Conservation (phyloP, 2,888 invertebrate genomes). For the Acholoe squamosa region DNA sequence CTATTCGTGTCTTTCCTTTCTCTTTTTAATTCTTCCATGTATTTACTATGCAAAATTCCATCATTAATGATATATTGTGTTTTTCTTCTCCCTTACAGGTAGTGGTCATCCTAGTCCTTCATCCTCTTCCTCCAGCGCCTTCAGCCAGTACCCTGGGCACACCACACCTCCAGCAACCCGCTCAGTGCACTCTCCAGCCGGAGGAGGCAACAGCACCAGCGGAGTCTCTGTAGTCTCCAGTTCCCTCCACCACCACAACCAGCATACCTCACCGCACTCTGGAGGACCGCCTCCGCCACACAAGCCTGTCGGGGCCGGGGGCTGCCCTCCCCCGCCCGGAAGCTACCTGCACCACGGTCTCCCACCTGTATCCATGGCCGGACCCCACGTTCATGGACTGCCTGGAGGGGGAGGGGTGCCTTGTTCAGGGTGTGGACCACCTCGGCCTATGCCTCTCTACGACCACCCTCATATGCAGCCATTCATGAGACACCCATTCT, state of each 20-base stretch:
- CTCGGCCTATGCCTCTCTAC: conserved; percentile 49
- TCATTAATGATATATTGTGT: not conserved
- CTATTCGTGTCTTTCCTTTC: too few relatives aligned
- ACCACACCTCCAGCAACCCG: conserved; percentile 16
- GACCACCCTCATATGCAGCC: conserved; percentile 62
- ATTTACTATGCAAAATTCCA: too few relatives aligned
- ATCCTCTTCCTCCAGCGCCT: conserved; percentile 43
- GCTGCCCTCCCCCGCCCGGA: conserved; percentile 11
- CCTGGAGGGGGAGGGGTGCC: conserved; percentile 4
- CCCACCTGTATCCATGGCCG: not conserved
- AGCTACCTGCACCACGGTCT: not conserved
- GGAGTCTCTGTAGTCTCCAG: not conserved
- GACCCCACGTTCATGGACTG: not conserved
- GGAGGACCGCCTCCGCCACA: not conserved
- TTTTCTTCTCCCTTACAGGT: not conserved
- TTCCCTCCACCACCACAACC: not conserved
- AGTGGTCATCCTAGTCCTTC: conserved; percentile 30
- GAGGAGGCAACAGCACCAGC: not conserved
- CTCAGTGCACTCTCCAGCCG: not conserved
- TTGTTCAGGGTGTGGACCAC: conserved; percentile 44
- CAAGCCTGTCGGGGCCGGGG: not conserved
- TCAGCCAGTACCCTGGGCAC: conserved; percentile 47
- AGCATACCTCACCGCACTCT: too few relatives aligned
- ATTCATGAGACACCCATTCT: conserved; percentile 57
- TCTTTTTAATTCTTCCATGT: too few relatives aligned